These are phyloP conservation scores for Drosophila setifemur DNA, from an alignment of 1,140 invertebrate species.

Conservation along the genomic window DNA sequence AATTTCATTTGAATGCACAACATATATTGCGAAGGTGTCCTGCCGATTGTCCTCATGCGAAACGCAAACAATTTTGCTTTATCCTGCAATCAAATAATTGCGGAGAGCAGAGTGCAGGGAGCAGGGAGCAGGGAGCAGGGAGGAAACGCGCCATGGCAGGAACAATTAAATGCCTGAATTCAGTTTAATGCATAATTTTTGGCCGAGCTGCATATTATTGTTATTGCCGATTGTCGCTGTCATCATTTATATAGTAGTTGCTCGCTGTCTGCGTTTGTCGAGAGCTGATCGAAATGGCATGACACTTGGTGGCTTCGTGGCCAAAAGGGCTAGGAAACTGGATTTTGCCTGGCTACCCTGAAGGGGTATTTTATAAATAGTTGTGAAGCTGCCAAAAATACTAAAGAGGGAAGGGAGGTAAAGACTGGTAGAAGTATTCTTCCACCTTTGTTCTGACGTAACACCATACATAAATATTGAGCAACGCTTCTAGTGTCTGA, in stretches of 20 bases:
- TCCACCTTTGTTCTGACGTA: not conserved
- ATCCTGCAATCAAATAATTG: constrained; percentile 51
- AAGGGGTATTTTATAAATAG: constrained; percentile 2
- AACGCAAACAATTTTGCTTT: constrained; percentile 60
- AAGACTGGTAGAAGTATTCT: too few species aligned
- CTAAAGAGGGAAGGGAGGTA: not conserved
- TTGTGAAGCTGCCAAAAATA: not conserved
- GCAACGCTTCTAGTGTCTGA: not conserved
- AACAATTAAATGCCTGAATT: constrained; percentile 49
- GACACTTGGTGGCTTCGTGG: constrained; percentile 29
- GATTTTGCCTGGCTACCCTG: not conserved
- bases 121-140: too few species aligned
- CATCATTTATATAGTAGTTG: constrained; percentile 59
- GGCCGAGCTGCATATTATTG: constrained; percentile 41
- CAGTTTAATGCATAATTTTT: constrained; percentile 60
- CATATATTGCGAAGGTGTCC: constrained; percentile 37
- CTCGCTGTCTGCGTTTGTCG: constrained; percentile 56
- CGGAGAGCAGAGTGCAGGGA: too few species aligned
- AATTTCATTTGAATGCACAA: constrained; percentile 74
- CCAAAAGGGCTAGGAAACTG: too few species aligned
- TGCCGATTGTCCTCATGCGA: constrained; percentile 39
- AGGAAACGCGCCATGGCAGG: not conserved
- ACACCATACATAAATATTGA: not conserved
- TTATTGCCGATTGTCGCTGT: constrained; percentile 26
- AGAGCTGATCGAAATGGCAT: constrained; percentile 39